Base-by-base conservation (phyloP, 1,140 invertebrate genomes). In the Geopemphigus sp. region DNA sequence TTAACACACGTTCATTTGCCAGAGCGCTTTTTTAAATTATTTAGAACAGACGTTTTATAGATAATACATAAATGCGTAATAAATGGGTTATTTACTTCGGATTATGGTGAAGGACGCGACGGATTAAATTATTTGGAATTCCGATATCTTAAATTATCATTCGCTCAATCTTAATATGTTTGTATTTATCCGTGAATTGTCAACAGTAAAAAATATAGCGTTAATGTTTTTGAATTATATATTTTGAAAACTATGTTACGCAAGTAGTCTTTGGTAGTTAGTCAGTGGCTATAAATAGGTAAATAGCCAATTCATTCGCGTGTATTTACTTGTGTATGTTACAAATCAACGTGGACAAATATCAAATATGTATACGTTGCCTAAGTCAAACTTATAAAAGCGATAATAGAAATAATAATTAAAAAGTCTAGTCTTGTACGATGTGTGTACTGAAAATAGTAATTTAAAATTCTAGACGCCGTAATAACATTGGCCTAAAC, bases 401-500 rank as follows among this genome's bases (percentile, higher is more conserved):
- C 15, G 10, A 26, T 5, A 24, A 54, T 19, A n/a, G 15, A 26
- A 59, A 61, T 6, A 78, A 78, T 45, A 47, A 78, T 78, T 78
- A 78, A 50, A 63, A 1, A 78, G 17, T 57, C 57, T 29, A 14
- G 57, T 61, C 57, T 78, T 61, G 74, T 78, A 50, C 56, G 73
- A 24, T 14, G n/a, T 53, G 22, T 32, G 39, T 50, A 56, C 74
- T 47, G 57, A 63, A 78, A 78, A 78, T 50, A 57, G 56, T 22
- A 63, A 78, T 63, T 78, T 47, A 45, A 47, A 63, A 78, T 78
- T 78, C 54, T 76, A 76, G 19, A 24, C 47, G 29, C 26, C 50
- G 26, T 3, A 54, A 72, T 72, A 54, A 54, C 29, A 54, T 72
- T 66, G 32, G 22, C 45, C 47, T 72, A 29, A 72, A 72, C 24